Evolutionary conservation across 2,888 invertebrate genomes (phyloP), one percentile per base, ranked within the genome.

Genomic region (Dynastes grantii): DNA sequence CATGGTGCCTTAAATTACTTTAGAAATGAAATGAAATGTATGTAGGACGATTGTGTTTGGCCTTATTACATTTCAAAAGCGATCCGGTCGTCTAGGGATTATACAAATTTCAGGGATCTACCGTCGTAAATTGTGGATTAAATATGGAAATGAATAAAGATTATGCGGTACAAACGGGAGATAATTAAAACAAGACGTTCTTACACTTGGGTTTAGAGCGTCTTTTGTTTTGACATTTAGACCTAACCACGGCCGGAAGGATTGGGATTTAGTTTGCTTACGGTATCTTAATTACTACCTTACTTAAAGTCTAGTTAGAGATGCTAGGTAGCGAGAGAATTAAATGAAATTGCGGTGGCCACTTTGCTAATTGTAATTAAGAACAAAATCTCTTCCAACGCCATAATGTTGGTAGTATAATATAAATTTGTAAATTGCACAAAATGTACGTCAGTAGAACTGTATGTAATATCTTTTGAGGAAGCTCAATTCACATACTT

Each of bases 101-200:
- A 58, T 58, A 27, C 55, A 22, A 58, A 58, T 77, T 71, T 77
- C 77, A 13, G 76, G 76, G 65, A 76, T 76, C 37, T 32, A 51
- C 37, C 27, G 64, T 16, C 51, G 71, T 63, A 77, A 77, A 77
- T 77, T 77, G 71, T 51, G 77, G 77, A 77, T 77, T 71, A 77
- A 70, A 70, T 63, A 45, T 64, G 63, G 70, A 77, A 77, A 77
- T 71, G 63, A 71, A 77, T 71, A 61, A 71, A 71, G 77, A 77
- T 71, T 77, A 71, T 29, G 45, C 29, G 11, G 51, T 63, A 64
- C 63, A 71, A 63, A 51, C n/a, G 76, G 22, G 49, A 71, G 49
- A 77, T 77, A 77, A 77, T 77, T 77, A 77, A 71, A 77, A 77
- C 64, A 53, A 49, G 71, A 63, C 76, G 65, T 64, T 65, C 45